A percentile compares a stretch with the other conserved stretches of the same genome.
phyloP scores from a whole-genome alignment of 2,113 vertebrate species.

The Channa maculata region DNA sequence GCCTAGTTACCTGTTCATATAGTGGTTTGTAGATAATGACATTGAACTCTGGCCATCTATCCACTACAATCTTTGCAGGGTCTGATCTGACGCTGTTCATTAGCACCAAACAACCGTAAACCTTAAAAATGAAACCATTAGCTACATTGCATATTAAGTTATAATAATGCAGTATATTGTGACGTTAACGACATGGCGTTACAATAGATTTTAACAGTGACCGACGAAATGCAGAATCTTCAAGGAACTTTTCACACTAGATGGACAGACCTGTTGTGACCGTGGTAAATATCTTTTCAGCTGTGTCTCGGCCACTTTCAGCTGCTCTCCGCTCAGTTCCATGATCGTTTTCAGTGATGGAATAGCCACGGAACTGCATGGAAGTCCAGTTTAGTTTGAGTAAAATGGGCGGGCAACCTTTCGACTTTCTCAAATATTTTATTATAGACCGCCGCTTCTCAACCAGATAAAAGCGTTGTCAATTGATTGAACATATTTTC shows the following conservation, averaged over 20 bases:
- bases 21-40: conserved; percentile 66
- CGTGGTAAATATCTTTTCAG: conserved; percentile 60
- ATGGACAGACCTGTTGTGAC: conserved; percentile 58
- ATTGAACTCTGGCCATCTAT: conserved; percentile 75
- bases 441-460: too few relatives aligned
- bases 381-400: too few relatives aligned
- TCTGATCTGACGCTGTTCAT: conserved; percentile 47
- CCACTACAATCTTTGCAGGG: conserved; percentile 61
- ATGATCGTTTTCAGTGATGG: conserved; percentile 12
- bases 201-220: too few relatives aligned
- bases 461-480: too few relatives aligned
- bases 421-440: too few relatives aligned
- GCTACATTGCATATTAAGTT: background rate
- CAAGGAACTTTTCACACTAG: too few relatives aligned
- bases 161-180: too few relatives aligned
- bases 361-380: too few relatives aligned
- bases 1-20: conserved; percentile 24
- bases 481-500: too few relatives aligned
- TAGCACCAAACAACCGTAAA: conserved; percentile 59
- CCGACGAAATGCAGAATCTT: too few relatives aligned
- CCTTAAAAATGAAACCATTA: conserved; percentile 40
- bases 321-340: conserved; percentile 66
- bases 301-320: conserved; percentile 39
- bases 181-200: too few relatives aligned
- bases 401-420: too few relatives aligned